Percentiles rank a stretch among this genome's conserved stretches.
Evolutionary conservation across 37 sponge, comb jelly and placozoan species (phyloP).

Genomic region (Halichondria panicea): DNA sequence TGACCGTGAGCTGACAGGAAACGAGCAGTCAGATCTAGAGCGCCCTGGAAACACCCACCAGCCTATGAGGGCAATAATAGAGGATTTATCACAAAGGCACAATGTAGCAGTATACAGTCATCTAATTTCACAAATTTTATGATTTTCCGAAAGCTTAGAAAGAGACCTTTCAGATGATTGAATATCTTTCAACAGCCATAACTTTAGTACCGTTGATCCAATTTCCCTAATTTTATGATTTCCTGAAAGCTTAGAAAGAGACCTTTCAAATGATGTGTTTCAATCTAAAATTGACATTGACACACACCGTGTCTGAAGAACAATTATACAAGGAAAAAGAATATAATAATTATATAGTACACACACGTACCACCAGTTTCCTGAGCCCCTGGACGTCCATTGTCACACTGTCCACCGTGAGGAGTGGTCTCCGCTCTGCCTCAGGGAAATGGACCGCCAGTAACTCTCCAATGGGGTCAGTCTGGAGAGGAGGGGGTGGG

Average conservation of each 20-base stretch:
- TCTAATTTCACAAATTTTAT: too few relatives aligned
- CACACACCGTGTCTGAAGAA: background rate
- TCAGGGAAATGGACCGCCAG: conserved; percentile 38
- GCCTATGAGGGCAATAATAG: conserved; percentile 8
- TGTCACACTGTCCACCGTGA: conserved; percentile 56
- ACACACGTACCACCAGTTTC: conserved; percentile 58
- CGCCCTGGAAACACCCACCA: conserved; percentile 55
- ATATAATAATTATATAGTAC: too few relatives aligned
- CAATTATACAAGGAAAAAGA: too few relatives aligned
- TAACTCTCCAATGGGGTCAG: conserved; percentile 52
- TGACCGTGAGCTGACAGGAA: conserved; percentile 81
- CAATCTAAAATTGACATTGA: background rate
- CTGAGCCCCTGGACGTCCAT: conserved; percentile 62
- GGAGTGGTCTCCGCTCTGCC: conserved; percentile 25
- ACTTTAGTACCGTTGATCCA: too few relatives aligned
- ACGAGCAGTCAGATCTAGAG: conserved; percentile 64
- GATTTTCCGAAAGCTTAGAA: too few relatives aligned
- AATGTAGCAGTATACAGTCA: background rate
- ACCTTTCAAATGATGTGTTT: too few relatives aligned
- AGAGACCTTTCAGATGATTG: too few relatives aligned
- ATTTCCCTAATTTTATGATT: too few relatives aligned
- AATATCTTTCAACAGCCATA: too few relatives aligned
- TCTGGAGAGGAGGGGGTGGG: conserved; percentile 19
- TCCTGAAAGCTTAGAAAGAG: too few relatives aligned
- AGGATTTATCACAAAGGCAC: background rate